Conservation (phyloP, 2,113 vertebrate genomes). For the Malurus cyaneus region DNA sequence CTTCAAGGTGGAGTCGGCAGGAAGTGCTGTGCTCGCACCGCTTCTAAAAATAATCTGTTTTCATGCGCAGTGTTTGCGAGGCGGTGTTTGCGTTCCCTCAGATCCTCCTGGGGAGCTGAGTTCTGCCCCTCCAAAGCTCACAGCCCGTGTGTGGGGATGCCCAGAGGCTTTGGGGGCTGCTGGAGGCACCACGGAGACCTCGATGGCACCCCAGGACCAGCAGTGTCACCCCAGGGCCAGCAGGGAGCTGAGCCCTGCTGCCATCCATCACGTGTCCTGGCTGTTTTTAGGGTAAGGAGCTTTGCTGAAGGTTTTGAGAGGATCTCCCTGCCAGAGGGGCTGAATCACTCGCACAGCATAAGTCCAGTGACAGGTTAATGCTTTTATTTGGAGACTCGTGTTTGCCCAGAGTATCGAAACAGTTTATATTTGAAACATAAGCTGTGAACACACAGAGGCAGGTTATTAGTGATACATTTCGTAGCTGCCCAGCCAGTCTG, state of each 20-base stretch:
- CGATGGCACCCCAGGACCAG: fast-evolving
- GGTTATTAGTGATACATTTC: background rate
- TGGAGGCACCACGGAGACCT: fast-evolving
- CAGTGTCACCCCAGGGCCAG: background rate
- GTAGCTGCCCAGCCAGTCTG: background rate
- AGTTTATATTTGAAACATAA: background rate
- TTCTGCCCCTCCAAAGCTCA: fast-evolving
- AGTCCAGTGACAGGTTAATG: background rate
- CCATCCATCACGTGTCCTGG: background rate
- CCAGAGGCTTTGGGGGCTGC: background rate
- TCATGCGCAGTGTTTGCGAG: background rate
- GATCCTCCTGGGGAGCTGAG: background rate
- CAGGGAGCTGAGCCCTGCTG: background rate
- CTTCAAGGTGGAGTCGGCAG: constrained; percentile 59
- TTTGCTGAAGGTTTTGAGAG: constrained; percentile 23
- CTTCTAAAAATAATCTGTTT: constrained; percentile 64
- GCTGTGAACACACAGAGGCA: background rate
- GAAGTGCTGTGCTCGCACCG: constrained; percentile 42
- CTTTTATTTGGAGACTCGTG: background rate
- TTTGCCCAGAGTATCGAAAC: background rate
- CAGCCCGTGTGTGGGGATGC: background rate
- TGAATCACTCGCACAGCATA: fast-evolving
- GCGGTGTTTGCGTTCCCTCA: background rate
- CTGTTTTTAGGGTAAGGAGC: constrained; percentile 12
- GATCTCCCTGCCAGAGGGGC: background rate